Base-by-base conservation (phyloP, 2,888 invertebrate species). In the Volucella inflata region DNA sequence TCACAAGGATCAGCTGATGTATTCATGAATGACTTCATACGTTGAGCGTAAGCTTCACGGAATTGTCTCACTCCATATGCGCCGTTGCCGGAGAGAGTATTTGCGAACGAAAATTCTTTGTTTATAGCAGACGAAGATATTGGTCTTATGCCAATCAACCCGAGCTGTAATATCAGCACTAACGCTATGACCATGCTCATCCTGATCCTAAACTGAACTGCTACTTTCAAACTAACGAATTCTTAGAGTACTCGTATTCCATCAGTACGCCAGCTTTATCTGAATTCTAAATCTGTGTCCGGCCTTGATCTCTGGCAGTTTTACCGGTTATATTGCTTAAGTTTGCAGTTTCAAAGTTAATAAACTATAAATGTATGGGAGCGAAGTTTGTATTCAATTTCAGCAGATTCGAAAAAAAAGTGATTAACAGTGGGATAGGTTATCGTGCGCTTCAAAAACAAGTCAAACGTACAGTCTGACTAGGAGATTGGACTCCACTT, bases 1-100 rank as follows among this genome's bases (percentile, higher is more conserved):
- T 91, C 89, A 48, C 91, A 91, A 0, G 91, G 91, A 17, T 88
- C 72, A 6, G 89, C 89, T 3, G 88, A 89, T 1, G 51, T 76
- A 70, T 91, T 91, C 91, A 91, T 91, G 44, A 88, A 91, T 16
- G 89, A 89, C 50, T 89, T 67, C 90, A 91, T 89, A 57, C 88
- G 75, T 0, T 72, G 71, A 0, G 90, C 89, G 87, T 91, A 91
- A 12, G 87, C 48, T 38, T 84, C 84, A 0, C 90, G 84, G 36
- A 84, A 89, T 0, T 1, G 8, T 44, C 71, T 60, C 44, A 17
- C 50, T 8, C 67, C 38, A 3, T 88, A 87, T 0, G 3, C 16
- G 2, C 85, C 75, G 1, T 64, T 67, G 46, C 84, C 72, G 2
- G 71, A 44, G 6, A 89, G 76, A 12, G 64, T 51, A 48, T 90